These are phyloP conservation scores for Aporophyla nigra DNA, from an alignment of 2,888 invertebrate species.

Conservation along the genomic window DNA sequence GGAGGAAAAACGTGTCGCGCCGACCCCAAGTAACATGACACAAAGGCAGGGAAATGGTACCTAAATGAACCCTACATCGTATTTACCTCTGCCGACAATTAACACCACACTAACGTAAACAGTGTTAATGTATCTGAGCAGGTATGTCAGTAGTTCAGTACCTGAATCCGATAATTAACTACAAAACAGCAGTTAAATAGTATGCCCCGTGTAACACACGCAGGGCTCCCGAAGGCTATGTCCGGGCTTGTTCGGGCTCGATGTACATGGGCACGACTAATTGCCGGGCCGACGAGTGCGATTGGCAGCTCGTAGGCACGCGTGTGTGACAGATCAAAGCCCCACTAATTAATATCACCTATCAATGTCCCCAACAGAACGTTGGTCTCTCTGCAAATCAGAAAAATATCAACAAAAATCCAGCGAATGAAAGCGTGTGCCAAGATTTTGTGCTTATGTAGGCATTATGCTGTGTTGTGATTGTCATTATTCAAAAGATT, in stretches of 20 bases:
- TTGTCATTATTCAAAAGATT: not conserved
- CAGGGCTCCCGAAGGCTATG: constrained; percentile 36
- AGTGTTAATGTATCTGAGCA: not conserved
- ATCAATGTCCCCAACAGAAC: constrained; percentile 59
- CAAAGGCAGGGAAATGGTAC: not conserved
- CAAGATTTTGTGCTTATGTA: not conserved
- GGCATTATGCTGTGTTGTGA: not conserved
- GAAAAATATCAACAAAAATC: constrained; percentile 22
- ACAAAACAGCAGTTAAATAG: constrained; percentile 30
- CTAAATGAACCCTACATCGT: not conserved
- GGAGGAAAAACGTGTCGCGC: too few relatives aligned
- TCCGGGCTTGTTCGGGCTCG: constrained; percentile 39
- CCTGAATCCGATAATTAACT: constrained; percentile 28
- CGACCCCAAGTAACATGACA: too few relatives aligned
- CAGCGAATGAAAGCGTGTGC: not conserved
- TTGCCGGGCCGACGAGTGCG: constrained; percentile 77
- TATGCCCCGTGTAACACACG: constrained; percentile 28
- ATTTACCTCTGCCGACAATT: not conserved
- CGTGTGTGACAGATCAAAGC: constrained; percentile 77
- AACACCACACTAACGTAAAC: not conserved
- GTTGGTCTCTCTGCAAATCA: constrained; percentile 11
- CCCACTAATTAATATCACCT: constrained; percentile 78
- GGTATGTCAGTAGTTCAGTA: not conserved
- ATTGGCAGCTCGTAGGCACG: constrained; percentile 78
- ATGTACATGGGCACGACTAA: constrained; percentile 72